Base-by-base conservation (phyloP, 2,888 invertebrate species). In the Stenoptilia bipunctidactyla region DNA sequence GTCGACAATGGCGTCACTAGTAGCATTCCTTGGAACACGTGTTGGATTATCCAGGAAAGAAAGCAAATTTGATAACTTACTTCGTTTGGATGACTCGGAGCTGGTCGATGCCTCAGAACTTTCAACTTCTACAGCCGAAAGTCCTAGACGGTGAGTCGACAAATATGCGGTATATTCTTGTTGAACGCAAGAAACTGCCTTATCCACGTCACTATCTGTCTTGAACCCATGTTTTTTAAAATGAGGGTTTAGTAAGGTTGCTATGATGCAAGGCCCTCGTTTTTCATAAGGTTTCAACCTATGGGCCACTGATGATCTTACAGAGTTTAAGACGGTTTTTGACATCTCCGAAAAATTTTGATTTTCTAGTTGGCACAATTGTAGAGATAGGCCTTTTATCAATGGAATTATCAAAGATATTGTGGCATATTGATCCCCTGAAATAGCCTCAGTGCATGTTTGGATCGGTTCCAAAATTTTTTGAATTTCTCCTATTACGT, bases 191-290 rank as follows among this genome's bases (percentile, higher is more conserved):
- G 30, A 30, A 30, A 44, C 37, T 27, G 43, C 44, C 14, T 39
- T 46, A 33, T 46, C 46, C 13, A 27, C 13, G n/a, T 40, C 44
- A 40, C 27, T 30, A 13, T 39, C 40, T n/a, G 39, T 46, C 20
- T 40, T 46, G 40, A 46, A 44, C 6, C 46, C 44, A 27, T 34
- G 4, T 42, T 44, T 44, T 33, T 44, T 46, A 33, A 44, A 46
- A 41, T 44, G 44, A 6, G 46, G 44, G 34, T 46, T 46, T 15
- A 46, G 36, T 8, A 46, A n/a, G 10, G 44, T 46, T 38, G 42
- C 15, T 39, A 44, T 46, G 13, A 46, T 44, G 15, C 44, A 46
- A 35, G 44, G 41, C 37, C 36, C 15, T 40, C 46, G 39, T n/a
- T 5, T 30, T 30, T 46, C 44, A 39, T 42, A 42, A 20, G 43